A percentile compares a stretch with the other conserved stretches of the same genome.
Conservation (phyloP, 2,113 vertebrate genomes). For the Tachuris rubrigastra region DNA sequence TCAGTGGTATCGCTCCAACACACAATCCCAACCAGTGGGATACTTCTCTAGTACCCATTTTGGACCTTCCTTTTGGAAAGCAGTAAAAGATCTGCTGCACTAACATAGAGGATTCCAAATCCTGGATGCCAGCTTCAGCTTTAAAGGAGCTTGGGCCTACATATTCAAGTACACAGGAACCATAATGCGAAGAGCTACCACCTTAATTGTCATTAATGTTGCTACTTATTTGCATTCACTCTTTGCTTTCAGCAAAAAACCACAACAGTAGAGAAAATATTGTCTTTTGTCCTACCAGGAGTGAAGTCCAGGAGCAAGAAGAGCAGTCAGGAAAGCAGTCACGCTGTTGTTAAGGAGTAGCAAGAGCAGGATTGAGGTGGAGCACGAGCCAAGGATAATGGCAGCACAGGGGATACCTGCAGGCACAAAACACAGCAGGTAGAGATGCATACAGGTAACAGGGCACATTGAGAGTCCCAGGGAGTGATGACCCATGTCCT, state of each 20-base stretch:
- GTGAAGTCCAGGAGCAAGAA: not conserved
- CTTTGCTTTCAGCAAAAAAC: not conserved
- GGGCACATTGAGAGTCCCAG: not conserved
- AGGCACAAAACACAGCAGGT: not conserved
- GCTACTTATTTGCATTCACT: not conserved
- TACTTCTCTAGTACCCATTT: not conserved
- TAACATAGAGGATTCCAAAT: not conserved
- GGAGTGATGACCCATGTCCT: rapidly evolving
- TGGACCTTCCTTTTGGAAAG: not conserved
- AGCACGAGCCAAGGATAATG: not conserved
- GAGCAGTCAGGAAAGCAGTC: not conserved
- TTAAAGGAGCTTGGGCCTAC: not conserved
- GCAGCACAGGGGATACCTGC: not conserved
- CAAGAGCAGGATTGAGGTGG: not conserved
- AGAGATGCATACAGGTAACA: not conserved
- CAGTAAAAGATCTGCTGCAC: not conserved
- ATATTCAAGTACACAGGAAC: not conserved
- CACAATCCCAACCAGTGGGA: rapidly evolving
- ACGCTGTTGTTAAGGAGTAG: not conserved
- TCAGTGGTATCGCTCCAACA: not conserved
- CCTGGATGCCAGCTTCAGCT: not conserved
- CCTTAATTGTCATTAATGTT: not conserved
- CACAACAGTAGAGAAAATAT: not conserved
- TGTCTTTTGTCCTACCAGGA: not conserved
- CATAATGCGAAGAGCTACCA: not conserved